Evolutionary conservation across 2,113 vertebrate species (phyloP), one percentile per base, ranked within the genome.

Genomic region (Canis aureus): DNA sequence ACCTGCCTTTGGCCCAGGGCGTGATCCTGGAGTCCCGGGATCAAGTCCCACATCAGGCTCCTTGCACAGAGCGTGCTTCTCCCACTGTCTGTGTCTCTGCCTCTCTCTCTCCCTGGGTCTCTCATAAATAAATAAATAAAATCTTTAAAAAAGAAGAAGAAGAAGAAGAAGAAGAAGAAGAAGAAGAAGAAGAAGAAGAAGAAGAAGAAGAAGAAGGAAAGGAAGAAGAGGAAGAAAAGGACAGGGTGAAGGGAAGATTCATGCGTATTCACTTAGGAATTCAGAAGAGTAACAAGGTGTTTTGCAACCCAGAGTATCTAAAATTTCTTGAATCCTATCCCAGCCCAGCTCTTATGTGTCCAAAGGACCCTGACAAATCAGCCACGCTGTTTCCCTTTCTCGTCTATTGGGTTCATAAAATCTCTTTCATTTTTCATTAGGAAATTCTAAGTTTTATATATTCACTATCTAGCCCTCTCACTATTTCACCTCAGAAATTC

Each of bases 381-480:
- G 55, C 17, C 78, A 89, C n/a, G 1, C 22, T 13, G 1, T 59
- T 59, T 89, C 80, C 53, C 32, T 96, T 89, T 88, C 92, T 84
- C 8, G 17, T 25, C 25, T 51, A 43, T 76, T 79, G n/a, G 59
- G 90, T 90, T 73, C 83, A 95, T 64, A 97, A 90, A 23, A n/a
- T 64, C 79, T 94, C 92, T 97, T 98, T 98, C 97, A 98, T 95
- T 94, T 66, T 53, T 91, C 79, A 97, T 92, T 73, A 85, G 80
- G 59, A 76, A 96, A 92, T 97, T 96, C 80, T 95, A 98, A 81
- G 66, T 88, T 80, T 95, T 22, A n/a, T 74, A 67, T 80, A 55
- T 20, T 96, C 98, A 97, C 97, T 51, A 78, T 16, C 74, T 97
- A 97, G 98, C 92, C 95, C 71, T 97, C 59, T 96, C 38, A 98